Base-by-base conservation (phyloP, 2,888 invertebrate genomes). In the Odontomyia ornata region DNA sequence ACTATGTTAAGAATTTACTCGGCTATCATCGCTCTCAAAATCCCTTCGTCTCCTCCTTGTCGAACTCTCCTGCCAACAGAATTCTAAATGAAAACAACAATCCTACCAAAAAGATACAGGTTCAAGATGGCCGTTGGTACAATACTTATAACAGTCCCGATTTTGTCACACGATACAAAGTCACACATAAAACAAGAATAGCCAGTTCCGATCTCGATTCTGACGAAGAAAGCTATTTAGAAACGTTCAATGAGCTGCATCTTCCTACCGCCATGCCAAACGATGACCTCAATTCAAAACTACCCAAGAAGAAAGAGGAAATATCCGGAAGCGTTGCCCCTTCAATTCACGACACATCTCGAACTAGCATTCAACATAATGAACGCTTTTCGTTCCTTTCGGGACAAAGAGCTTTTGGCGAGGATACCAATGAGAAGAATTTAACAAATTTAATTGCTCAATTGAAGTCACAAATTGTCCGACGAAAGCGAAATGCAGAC, bases 1-100 rank as follows among this genome's bases (percentile, higher is more conserved):
- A 83, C 56, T 85, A 85, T 80, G 84, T 86, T 1, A 84, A 84
- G 65, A 84, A 84, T 76, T 81, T 86, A 30, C 79, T 86, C 0
- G 84, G 85, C 0, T 82, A 80, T 28, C 82, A 81, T 77, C 81
- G 80, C 0, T 75, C 80, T 5, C 78, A 80, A 65, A 81, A 80
- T 67, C 23, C 25, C 3, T 36, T 43, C 3, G 69, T 27, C 4
- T 23, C 69, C 0, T 46, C 47, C 3, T 1, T 15, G 13, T 43
- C 28, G 7, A 69, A 47, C 46, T 78, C 79, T 72, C 64, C 77
- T 11, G 79, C 81, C 5, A 65, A 71, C 36, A 11, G 79, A n/a
- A 76, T 80, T 1, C 52, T 57, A 21, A 43, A 64, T 21, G 56
- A 57, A 47, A 23, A 65, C 36, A 81, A 80, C 23, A 81, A 80